Conservation (phyloP, 2,797 vertebrate genomes). For the Sandelia bainsii region DNA sequence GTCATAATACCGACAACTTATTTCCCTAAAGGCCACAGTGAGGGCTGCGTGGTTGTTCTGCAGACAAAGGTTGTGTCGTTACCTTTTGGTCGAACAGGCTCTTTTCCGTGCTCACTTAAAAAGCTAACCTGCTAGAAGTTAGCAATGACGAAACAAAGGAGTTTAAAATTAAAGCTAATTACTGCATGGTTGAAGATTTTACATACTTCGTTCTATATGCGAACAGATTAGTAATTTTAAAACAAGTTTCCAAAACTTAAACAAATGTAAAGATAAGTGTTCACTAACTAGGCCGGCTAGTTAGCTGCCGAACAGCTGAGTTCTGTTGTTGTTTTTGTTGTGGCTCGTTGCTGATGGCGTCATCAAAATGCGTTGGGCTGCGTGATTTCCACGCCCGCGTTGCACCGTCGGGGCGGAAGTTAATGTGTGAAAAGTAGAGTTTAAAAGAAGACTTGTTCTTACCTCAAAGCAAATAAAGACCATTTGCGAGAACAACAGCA, state of each 20-base stretch:
- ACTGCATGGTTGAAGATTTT: rapidly evolving
- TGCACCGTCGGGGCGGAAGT: constrained; percentile 2
- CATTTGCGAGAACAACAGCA: not conserved
- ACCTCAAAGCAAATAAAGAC: rapidly evolving
- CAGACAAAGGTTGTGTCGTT: constrained; percentile 19
- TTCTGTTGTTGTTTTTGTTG: constrained; percentile 73
- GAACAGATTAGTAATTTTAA: not conserved
- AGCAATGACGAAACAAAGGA: constrained; percentile 33
- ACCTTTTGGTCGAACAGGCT: constrained; percentile 48
- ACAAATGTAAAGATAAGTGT: not conserved
- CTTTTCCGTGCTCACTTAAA: constrained; percentile 9
- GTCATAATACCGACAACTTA: not conserved
- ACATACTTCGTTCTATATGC: rapidly evolving
- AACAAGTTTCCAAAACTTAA: rapidly evolving
- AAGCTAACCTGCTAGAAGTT: constrained; percentile 60
- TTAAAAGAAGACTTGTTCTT: not conserved
- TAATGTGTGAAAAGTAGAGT: not conserved
- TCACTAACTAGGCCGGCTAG: constrained; percentile 32
- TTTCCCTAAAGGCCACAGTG: rapidly evolving
- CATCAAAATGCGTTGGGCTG: constrained; percentile 59
- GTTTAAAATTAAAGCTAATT: not conserved
- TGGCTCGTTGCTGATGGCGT: constrained; percentile 43
- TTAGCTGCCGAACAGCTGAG: constrained; percentile 69
- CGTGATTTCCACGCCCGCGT: rapidly evolving
- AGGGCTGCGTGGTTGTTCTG: no score